Evolutionary conservation across 1,140 invertebrate genomes (phyloP).

Genomic region (Heliconius eleuchia): DNA sequence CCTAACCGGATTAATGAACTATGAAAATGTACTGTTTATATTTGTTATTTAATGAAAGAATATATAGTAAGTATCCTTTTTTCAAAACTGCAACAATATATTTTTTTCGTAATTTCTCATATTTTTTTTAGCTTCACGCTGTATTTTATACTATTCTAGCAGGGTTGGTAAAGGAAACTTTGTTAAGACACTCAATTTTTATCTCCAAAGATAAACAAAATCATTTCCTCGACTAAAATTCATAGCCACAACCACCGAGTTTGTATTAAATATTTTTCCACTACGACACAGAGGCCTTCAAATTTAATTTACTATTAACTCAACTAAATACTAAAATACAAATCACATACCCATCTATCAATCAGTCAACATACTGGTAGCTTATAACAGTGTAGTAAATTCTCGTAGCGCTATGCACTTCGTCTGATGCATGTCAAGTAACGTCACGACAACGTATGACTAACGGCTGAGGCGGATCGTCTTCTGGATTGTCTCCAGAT

Average conservation of each 20-base stretch:
- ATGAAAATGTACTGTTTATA: neutral
- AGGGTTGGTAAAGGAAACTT: too few relatives aligned
- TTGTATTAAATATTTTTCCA: too few relatives aligned
- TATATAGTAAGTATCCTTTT: too few relatives aligned
- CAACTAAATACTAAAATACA: neutral
- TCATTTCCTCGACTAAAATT: too few relatives aligned
- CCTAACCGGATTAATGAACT: neutral
- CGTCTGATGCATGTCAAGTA: conserved; percentile 15
- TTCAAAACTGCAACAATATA: too few relatives aligned
- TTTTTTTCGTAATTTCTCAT: too few relatives aligned
- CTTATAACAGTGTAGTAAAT: conserved; percentile 15
- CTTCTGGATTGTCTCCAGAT: conserved; percentile 21
- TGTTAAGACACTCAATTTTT: too few relatives aligned
- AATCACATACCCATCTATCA: neutral
- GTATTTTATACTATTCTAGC: too few relatives aligned
- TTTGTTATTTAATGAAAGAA: too few relatives aligned
- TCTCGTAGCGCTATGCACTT: conserved; percentile 16
- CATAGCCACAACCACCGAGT: too few relatives aligned
- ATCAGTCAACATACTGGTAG: neutral
- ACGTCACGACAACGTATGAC: conserved; percentile 23
- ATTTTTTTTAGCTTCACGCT: too few relatives aligned
- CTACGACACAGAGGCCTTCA: neutral
- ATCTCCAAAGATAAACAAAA: too few relatives aligned
- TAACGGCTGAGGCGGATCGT: conserved; percentile 21
- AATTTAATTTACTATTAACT: neutral